Conservation (phyloP, 2,113 vertebrate species). For the Pluvialis apricaria region DNA sequence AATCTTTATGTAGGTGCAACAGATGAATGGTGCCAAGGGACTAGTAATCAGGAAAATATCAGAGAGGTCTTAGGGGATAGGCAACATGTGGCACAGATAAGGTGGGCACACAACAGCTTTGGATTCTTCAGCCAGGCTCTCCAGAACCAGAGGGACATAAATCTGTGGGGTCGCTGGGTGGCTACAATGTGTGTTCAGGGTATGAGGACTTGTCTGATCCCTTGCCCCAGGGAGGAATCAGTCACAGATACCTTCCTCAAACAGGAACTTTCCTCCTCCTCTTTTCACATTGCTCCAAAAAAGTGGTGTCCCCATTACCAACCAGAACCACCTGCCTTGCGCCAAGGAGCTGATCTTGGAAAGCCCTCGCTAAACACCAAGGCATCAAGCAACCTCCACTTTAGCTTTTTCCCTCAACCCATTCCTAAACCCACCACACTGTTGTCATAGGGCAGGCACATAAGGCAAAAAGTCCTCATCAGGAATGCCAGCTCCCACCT, state of each 20-base stretch:
- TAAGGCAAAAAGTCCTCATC: background rate
- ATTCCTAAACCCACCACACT: background rate
- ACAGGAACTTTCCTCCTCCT: background rate
- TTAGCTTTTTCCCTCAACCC: background rate
- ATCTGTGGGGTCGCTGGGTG: rapidly evolving
- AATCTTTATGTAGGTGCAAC: background rate
- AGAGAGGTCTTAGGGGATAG: background rate
- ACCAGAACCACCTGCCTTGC: background rate
- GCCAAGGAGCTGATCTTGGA: background rate
- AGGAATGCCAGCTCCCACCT: background rate
- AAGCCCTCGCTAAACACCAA: background rate
- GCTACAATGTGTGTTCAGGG: background rate
- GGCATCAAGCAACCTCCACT: background rate
- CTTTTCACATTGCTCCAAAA: background rate
- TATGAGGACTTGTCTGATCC: background rate
- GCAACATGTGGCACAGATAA: rapidly evolving
- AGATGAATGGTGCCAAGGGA: background rate
- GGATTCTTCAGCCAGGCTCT: background rate
- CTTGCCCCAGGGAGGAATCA: too few species aligned
- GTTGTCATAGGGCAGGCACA: background rate
- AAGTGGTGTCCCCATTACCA: background rate
- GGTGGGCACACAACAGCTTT: background rate
- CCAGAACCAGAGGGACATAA: background rate
- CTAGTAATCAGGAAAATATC: background rate
- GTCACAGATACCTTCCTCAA: background rate